These are phyloP conservation scores for Cyrtodaria siliqua DNA, from an alignment of 2,888 invertebrate genomes.

Conservation along the genomic window DNA sequence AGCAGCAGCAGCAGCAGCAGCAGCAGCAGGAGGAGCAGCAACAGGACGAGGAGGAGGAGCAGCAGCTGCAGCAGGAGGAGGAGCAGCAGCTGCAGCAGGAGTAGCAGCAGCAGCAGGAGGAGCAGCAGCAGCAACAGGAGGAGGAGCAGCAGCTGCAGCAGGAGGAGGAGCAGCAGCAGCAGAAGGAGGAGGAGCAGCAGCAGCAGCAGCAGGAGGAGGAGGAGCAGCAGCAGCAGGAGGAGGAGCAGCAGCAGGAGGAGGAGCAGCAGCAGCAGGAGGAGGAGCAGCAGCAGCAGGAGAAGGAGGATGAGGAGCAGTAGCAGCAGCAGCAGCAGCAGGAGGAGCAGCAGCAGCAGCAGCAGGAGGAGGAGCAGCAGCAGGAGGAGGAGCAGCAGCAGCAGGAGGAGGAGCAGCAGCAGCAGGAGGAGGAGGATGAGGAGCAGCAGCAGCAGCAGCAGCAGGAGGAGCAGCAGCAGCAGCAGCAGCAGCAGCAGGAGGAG, in stretches of 20 bases:
- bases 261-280: not conserved
- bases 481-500: not conserved
- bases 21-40: conserved; percentile 16
- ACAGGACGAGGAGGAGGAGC: not conserved
- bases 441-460: conserved; percentile 7
- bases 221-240: not conserved
- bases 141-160: not conserved
- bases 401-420: conserved; percentile 10
- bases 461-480: conserved; percentile 3
- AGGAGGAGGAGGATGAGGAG: too few relatives aligned
- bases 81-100: too few relatives aligned
- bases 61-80: conserved; percentile 9
- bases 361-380: not conserved
- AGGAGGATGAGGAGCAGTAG: too few relatives aligned
- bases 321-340: conserved; percentile 11
- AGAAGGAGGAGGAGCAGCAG: conserved; percentile 3
- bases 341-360: not conserved
- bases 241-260: not conserved
- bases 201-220: not conserved
- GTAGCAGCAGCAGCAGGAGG: conserved; percentile 15
- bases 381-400: conserved; percentile 11
- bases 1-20: conserved; percentile 7
- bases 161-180: not conserved
- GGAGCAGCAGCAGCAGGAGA: not conserved
- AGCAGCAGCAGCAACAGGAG: conserved; percentile 7